phyloP scores from a whole-genome alignment of 2,113 vertebrate species.

The Elephantulus edwardii region DNA sequence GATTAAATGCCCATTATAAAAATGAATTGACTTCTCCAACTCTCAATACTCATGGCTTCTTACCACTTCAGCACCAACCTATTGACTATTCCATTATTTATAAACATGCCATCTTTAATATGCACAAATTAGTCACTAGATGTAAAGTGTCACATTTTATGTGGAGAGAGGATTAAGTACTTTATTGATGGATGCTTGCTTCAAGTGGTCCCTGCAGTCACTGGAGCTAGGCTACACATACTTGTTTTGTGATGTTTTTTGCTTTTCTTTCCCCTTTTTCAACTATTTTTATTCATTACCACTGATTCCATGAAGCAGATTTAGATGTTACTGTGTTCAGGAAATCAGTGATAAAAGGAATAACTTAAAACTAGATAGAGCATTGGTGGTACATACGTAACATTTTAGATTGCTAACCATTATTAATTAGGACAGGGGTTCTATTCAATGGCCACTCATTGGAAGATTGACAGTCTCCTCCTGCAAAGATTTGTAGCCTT shows the following conservation, averaged over 20 bases:
- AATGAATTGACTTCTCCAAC: slow-evolving; percentile 85
- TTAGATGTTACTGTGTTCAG: not conserved
- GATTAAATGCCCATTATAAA: slow-evolving; percentile 89
- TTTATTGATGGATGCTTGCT: slow-evolving; percentile 69
- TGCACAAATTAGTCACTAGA: slow-evolving; percentile 81
- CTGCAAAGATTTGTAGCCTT: too few relatives aligned
- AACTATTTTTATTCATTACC: not conserved
- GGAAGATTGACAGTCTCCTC: too few relatives aligned
- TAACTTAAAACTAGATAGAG: slow-evolving; percentile 54
- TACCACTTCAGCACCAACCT: slow-evolving; percentile 80
- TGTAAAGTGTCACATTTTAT: slow-evolving; percentile 82
- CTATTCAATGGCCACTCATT: too few relatives aligned
- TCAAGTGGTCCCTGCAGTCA: slow-evolving; percentile 58
- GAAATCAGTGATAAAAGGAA: not conserved
- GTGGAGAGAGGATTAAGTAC: slow-evolving; percentile 76
- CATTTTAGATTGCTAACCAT: too few relatives aligned
- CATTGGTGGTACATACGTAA: too few relatives aligned
- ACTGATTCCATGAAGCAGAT: not conserved
- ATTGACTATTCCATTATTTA: slow-evolving; percentile 86
- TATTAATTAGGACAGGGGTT: too few relatives aligned
- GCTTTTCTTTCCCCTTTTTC: not conserved
- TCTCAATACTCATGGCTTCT: slow-evolving; percentile 82
- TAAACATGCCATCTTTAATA: slow-evolving; percentile 86
- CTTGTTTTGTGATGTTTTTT: too few relatives aligned
- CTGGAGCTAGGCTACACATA: not conserved